phyloP scores from a whole-genome alignment of 2,113 vertebrate species.

The Pagrus major region DNA sequence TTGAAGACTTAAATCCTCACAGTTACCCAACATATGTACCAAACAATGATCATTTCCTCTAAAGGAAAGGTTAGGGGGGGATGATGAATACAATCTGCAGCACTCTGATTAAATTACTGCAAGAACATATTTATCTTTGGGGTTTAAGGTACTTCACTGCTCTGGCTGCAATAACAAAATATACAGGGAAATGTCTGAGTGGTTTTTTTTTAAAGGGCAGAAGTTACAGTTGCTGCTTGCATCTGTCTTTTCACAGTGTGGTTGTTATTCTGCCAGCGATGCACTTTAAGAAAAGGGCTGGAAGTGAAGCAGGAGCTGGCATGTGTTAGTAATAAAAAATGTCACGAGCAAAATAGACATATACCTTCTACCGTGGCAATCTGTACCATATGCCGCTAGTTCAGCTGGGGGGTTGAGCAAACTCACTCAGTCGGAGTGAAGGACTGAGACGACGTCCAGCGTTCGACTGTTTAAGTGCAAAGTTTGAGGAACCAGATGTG shows the following conservation, averaged over 20 bases:
- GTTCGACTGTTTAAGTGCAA: slow-evolving; percentile 11
- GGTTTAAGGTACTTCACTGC: background rate
- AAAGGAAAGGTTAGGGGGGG: background rate
- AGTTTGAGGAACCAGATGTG: slow-evolving; percentile 15
- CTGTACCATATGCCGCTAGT: slow-evolving; percentile 74
- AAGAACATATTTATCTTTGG: background rate
- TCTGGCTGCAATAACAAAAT: slow-evolving; percentile 22
- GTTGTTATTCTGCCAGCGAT: slow-evolving; percentile 52
- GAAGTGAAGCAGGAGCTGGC: slow-evolving; percentile 57
- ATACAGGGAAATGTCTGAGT: slow-evolving; percentile 13
- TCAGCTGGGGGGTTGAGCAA: slow-evolving; percentile 64
- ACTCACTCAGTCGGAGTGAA: slow-evolving; percentile 30
- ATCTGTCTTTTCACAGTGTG: slow-evolving; percentile 45
- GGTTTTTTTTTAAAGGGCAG: slow-evolving; percentile 13
- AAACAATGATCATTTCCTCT: background rate
- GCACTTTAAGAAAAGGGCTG: slow-evolving; percentile 54
- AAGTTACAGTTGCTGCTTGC: slow-evolving; percentile 28
- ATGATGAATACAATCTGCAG: slow-evolving; percentile 2
- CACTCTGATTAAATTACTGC: background rate
- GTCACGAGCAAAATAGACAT: slow-evolving; percentile 61
- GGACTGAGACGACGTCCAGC: slow-evolving; percentile 12
- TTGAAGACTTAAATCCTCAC: background rate
- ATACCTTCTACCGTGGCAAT: slow-evolving; percentile 78
- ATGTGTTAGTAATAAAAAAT: slow-evolving; percentile 79
- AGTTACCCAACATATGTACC: background rate